Percentiles rank a stretch among this genome's conserved stretches.
Evolutionary conservation across 2,113 vertebrate species (phyloP).

Genomic region (Brevimyrus niger): DNA sequence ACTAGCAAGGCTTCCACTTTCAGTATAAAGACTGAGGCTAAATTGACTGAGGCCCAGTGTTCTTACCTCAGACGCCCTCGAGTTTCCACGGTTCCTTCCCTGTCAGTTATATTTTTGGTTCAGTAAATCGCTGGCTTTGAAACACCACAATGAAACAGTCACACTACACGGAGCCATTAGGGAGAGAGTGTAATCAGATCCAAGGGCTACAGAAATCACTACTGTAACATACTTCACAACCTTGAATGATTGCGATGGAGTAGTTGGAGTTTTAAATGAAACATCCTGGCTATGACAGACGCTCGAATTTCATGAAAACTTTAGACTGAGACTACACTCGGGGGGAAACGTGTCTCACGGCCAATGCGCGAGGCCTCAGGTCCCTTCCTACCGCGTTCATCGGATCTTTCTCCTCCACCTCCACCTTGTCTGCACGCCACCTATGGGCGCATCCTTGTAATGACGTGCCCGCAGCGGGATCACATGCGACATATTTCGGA

Average conservation of each 20-base stretch:
- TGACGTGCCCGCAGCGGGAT: too few relatives aligned
- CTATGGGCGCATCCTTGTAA: too few relatives aligned
- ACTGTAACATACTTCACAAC: neutral
- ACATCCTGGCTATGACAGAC: neutral
- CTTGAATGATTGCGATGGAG: neutral
- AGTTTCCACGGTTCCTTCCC: neutral
- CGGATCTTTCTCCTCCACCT: too few relatives aligned
- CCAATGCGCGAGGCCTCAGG: too few relatives aligned
- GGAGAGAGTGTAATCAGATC: neutral
- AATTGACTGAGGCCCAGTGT: neutral
- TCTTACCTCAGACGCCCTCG: neutral
- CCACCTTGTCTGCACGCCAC: too few relatives aligned
- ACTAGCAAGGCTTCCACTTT: neutral
- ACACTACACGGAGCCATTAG: neutral
- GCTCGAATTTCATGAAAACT: too few relatives aligned
- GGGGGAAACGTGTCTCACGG: too few relatives aligned
- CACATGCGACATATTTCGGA: too few relatives aligned
- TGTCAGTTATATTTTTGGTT: neutral
- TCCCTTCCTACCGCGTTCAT: too few relatives aligned
- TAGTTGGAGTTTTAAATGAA: neutral
- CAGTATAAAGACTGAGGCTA: neutral
- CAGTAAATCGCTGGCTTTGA: neutral
- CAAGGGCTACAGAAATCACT: neutral
- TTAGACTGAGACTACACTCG: too few relatives aligned
- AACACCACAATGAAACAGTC: neutral